Conservation (phyloP, 2,113 vertebrate species). For the Heteronetta atricapilla region DNA sequence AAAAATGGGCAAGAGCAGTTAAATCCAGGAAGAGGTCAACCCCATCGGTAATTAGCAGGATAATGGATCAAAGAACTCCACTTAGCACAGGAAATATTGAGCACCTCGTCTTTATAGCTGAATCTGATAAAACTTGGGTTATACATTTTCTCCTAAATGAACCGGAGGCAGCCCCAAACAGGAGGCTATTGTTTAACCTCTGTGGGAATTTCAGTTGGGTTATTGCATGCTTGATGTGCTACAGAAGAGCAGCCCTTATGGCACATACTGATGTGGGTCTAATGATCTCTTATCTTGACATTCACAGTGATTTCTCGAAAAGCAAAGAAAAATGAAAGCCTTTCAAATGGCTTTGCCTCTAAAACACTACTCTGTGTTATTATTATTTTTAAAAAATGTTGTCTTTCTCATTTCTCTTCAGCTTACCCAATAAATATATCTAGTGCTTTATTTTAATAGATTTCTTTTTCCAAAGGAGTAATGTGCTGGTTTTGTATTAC, state of each 20-base stretch:
- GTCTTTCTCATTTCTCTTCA: background rate
- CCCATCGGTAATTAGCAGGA: slow-evolving; percentile 25
- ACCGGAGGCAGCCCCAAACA: slow-evolving; percentile 51
- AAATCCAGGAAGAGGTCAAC: slow-evolving; percentile 62
- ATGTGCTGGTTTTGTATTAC: background rate
- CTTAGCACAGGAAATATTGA: slow-evolving; percentile 65
- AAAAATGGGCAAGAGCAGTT: slow-evolving; percentile 39
- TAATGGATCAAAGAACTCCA: slow-evolving; percentile 64
- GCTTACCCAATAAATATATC: slow-evolving; percentile 1
- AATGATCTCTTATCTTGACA: slow-evolving; percentile 63
- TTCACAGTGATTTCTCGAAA: slow-evolving; percentile 9
- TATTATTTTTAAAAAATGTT: background rate
- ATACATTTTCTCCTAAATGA: slow-evolving; percentile 66
- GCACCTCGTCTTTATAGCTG: slow-evolving; percentile 46
- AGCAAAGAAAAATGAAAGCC: slow-evolving; percentile 40
- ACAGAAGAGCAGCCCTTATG: slow-evolving; percentile 33
- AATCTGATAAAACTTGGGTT: slow-evolving; percentile 65
- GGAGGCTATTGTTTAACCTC: slow-evolving; percentile 48
- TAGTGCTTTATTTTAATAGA: background rate
- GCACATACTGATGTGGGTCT: slow-evolving; percentile 38
- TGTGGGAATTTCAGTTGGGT: slow-evolving; percentile 25
- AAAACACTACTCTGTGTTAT: background rate
- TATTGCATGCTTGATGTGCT: slow-evolving; percentile 43
- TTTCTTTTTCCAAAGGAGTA: background rate
- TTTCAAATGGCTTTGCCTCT: slow-evolving; percentile 20